Evolutionary conservation across 2,888 invertebrate species (phyloP).

Genomic region (Diogma glabrata): DNA sequence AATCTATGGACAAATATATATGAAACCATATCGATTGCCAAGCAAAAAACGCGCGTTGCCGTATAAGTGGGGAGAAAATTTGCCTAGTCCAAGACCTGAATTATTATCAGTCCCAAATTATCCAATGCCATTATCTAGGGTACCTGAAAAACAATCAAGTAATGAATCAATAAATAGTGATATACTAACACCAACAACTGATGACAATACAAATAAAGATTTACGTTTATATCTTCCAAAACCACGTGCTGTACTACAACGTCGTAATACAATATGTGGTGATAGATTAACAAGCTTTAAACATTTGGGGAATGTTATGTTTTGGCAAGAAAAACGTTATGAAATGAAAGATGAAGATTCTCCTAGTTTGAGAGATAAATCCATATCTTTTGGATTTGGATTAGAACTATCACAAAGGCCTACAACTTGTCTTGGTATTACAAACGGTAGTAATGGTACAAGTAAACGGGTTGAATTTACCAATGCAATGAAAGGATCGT

Average conservation of each 20-base stretch:
- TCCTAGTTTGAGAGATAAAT: constrained; percentile 61
- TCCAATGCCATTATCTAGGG: constrained; percentile 40
- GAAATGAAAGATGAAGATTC: constrained; percentile 36
- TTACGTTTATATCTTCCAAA: constrained; percentile 58
- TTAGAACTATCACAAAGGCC: constrained; percentile 56
- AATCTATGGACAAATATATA: constrained; percentile 56
- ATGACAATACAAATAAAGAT: constrained; percentile 30
- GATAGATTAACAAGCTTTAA: constrained; percentile 47
- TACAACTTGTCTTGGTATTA: constrained; percentile 49
- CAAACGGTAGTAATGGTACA: background rate
- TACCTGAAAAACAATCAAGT: constrained; percentile 27
- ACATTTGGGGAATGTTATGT: constrained; percentile 37
- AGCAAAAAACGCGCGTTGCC: constrained; percentile 55
- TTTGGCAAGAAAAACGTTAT: constrained; percentile 61
- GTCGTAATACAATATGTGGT: constrained; percentile 82
- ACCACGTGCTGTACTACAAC: constrained; percentile 61
- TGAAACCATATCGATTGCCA: constrained; percentile 58
- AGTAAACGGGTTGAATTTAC: constrained; percentile 22
- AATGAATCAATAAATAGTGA: constrained; percentile 45
- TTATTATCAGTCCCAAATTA: constrained; percentile 49
- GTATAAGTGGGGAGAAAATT: constrained; percentile 55
- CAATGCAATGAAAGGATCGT: constrained; percentile 18
- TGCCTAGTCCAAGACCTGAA: constrained; percentile 53
- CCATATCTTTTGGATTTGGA: constrained; percentile 65
- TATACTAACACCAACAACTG: constrained; percentile 39